These are phyloP conservation scores for Fistularia tabacaria DNA, from an alignment of 2,797 vertebrate genomes.

Conservation along the genomic window DNA sequence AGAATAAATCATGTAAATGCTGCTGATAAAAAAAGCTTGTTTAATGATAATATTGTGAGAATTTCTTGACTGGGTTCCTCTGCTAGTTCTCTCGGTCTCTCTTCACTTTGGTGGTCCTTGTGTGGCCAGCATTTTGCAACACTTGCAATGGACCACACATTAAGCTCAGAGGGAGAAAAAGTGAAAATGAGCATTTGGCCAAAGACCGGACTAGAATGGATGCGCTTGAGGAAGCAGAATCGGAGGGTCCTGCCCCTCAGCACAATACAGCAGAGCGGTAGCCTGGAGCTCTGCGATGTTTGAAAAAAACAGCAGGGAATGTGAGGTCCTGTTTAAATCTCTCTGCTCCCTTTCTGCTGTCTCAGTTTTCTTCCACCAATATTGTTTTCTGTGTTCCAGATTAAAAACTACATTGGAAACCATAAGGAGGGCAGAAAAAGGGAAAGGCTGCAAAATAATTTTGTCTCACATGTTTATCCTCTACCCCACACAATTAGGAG, in stretches of 20 bases:
- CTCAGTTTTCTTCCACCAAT: constrained; percentile 36
- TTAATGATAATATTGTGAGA: not conserved
- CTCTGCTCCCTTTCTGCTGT: constrained; percentile 33
- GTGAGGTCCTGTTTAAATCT: constrained; percentile 46
- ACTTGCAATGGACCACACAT: constrained; percentile 73
- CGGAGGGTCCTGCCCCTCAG: constrained; percentile 40
- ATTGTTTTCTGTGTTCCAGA: constrained; percentile 30
- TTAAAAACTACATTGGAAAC: constrained; percentile 41
- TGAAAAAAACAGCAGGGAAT: constrained; percentile 41
- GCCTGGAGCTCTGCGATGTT: constrained; percentile 18
- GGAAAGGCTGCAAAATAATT: too few relatives aligned
- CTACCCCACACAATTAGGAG: too few relatives aligned
- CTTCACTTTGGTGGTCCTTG: constrained; percentile 64
- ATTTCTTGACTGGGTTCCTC: not conserved
- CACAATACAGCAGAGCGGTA: constrained; percentile 27
- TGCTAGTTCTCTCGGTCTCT: constrained; percentile 29
- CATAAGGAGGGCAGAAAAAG: too few relatives aligned
- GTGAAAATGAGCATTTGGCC: constrained; percentile 61
- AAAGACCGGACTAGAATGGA: constrained; percentile 66
- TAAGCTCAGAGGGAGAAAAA: constrained; percentile 58
- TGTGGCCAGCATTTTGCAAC: constrained; percentile 3
- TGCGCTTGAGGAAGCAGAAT: constrained; percentile 73
- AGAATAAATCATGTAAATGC: too few relatives aligned
- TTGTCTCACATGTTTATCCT: too few relatives aligned
- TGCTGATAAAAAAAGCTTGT: not conserved